A percentile compares a stretch with the other conserved stretches of the same genome.
Evolutionary conservation across 1,140 invertebrate species (phyloP).

Genomic region (Bombus waltoni): DNA sequence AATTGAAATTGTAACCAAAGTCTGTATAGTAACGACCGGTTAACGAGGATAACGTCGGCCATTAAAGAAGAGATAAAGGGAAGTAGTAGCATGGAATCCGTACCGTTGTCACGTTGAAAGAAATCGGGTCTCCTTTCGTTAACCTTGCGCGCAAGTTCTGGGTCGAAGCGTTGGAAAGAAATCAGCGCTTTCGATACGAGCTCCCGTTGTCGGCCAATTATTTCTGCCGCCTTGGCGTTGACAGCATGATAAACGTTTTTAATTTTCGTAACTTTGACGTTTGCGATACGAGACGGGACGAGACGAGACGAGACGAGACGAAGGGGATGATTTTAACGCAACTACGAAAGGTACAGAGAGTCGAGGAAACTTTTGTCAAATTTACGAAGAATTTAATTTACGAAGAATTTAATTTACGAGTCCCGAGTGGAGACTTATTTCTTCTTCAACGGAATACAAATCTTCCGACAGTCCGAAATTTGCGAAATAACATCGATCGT

Average conservation of each 20-base stretch:
- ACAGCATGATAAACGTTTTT: not conserved
- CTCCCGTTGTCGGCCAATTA: not conserved
- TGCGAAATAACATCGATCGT: too few species aligned
- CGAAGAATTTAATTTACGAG: not conserved
- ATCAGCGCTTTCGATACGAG: not conserved
- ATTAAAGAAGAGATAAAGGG: conserved; percentile 35
- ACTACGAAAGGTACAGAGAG: not conserved
- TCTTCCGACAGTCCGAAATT: too few species aligned
- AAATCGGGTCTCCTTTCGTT: conserved; percentile 31
- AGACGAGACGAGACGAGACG: not conserved
- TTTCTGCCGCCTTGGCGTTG: not conserved
- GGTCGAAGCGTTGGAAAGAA: not conserved
- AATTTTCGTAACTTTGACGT: not conserved
- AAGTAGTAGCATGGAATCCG: conserved; percentile 25
- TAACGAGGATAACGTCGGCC: conserved; percentile 30
- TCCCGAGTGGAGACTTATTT: not conserved
- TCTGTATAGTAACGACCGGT: conserved; percentile 30
- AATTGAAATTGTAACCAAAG: conserved; percentile 20
- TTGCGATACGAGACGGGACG: too few species aligned
- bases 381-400: not conserved
- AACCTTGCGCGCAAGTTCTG: conserved; percentile 20
- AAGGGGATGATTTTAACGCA: not conserved
- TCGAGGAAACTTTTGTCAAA: not conserved
- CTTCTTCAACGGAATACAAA: too few species aligned
- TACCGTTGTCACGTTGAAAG: conserved; percentile 23